Conservation (phyloP, 2,888 invertebrate species). For the Hyposoter didymator region DNA sequence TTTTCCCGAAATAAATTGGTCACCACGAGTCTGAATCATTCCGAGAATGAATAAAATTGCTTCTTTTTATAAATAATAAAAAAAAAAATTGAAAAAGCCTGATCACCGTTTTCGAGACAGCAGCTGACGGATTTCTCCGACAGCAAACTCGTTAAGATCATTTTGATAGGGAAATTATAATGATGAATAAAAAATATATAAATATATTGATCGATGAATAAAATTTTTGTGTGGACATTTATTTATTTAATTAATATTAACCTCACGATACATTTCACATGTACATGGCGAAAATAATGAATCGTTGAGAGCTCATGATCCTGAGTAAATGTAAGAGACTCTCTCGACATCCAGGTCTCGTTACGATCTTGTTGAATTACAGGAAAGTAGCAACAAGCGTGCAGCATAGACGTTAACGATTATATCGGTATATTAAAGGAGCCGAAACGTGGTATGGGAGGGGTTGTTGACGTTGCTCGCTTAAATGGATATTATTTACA, state of each 20-base stretch:
- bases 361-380: slow-evolving; percentile 58
- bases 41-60: background rate
- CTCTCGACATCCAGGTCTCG: slow-evolving; percentile 63
- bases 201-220: background rate
- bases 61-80: background rate
- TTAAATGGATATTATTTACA: slow-evolving; percentile 68
- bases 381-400: slow-evolving; percentile 46
- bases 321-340: slow-evolving; percentile 45
- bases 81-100: background rate
- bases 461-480: slow-evolving; percentile 56
- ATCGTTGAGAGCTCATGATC: slow-evolving; percentile 40
- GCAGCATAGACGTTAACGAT: slow-evolving; percentile 54
- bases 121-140: slow-evolving; percentile 26
- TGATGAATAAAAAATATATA: background rate
- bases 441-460: slow-evolving; percentile 6
- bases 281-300: slow-evolving; percentile 7
- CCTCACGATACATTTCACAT: slow-evolving; percentile 10
- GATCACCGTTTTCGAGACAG: slow-evolving; percentile 9
- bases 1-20: background rate
- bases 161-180: slow-evolving; percentile 39
- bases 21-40: background rate
- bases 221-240: background rate
- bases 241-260: slow-evolving; percentile 8
- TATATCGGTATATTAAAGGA: slow-evolving; percentile 44
- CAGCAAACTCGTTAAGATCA: slow-evolving; percentile 27